Evolutionary conservation across 1,140 invertebrate genomes (phyloP), one percentile per base, ranked within the genome.

Genomic region (Oreohelix idahoensis): DNA sequence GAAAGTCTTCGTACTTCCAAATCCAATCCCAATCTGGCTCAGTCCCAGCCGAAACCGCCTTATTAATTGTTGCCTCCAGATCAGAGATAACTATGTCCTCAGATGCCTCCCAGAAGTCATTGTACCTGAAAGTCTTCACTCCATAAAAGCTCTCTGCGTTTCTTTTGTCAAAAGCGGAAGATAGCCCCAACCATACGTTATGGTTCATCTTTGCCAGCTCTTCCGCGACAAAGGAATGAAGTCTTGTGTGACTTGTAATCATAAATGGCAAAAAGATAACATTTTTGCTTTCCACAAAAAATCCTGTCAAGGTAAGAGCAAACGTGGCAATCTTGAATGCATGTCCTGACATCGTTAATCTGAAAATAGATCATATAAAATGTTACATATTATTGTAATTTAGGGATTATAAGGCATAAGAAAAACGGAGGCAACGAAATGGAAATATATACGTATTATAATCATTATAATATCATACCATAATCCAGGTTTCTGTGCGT

Each of bases 241-340:
- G 0, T 90, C 90, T 69, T 90, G 89, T 87, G 35, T 88, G 20
- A 83, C 84, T 45, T 78, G 90, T 83, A 89, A 88, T 5, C 85
- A 87, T 53, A 87, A 90, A 32, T 58, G 83, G 29, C 69, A 87
- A 70, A 76, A 86, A 66, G 88, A 88, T 87, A 88, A 87, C 36
- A 79, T 81, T 58, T 58, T 58, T 58, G 20, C 53, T 15, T 5
- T 58, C 17, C 5, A 20, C 20, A 23, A 11, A 58, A 58, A 4
- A n/a, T 4, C 26, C 53, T 15, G 53, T 15, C 53, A 58, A 58
- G 10, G 20, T 20, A 10, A 58, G 53, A 15, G 20, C 5, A 10
- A 58, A 20, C 20, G 53, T 58, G 4, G 23, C 53, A 2, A 15
- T 58, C 53, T 4, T 2, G 23, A 2, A 23, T 23, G 20, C 53